Evolutionary conservation across 2,113 vertebrate species (phyloP).

Genomic region (Arizona elegans): DNA sequence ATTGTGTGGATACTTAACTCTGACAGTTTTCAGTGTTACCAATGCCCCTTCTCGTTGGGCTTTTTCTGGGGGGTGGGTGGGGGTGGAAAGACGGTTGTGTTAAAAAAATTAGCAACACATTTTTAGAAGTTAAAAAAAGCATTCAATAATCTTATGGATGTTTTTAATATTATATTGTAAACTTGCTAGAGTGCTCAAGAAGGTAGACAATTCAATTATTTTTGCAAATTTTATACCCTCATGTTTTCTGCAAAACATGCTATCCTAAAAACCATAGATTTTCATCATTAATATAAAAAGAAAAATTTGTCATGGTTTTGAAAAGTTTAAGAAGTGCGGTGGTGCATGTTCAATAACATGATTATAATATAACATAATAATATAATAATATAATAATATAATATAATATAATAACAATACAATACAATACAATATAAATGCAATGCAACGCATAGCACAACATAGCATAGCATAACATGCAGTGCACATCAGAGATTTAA

Average conservation of each 20-base stretch:
- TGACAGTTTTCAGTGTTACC: no score
- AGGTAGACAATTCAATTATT: neutral
- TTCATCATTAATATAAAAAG: neutral
- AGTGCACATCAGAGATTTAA: no score
- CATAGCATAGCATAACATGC: no score
- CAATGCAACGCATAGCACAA: neutral
- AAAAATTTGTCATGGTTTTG: neutral
- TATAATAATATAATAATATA: no score
- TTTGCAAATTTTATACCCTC: neutral
- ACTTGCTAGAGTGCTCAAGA: neutral
- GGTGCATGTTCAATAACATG: neutral
- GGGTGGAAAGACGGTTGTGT: neutral
- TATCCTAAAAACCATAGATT: neutral
- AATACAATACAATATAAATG: no score
- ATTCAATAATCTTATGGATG: neutral
- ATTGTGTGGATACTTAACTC: no score
- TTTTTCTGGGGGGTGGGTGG: neutral
- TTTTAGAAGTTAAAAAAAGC: neutral
- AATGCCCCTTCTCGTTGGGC: no score
- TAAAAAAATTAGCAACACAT: neutral
- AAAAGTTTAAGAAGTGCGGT: neutral
- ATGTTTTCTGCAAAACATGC: neutral
- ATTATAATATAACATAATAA: neutral
- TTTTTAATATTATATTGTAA: neutral
- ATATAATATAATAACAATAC: neutral